Base-by-base conservation (phyloP, 2,888 invertebrate genomes). In the Pristionchus mayeri region DNA sequence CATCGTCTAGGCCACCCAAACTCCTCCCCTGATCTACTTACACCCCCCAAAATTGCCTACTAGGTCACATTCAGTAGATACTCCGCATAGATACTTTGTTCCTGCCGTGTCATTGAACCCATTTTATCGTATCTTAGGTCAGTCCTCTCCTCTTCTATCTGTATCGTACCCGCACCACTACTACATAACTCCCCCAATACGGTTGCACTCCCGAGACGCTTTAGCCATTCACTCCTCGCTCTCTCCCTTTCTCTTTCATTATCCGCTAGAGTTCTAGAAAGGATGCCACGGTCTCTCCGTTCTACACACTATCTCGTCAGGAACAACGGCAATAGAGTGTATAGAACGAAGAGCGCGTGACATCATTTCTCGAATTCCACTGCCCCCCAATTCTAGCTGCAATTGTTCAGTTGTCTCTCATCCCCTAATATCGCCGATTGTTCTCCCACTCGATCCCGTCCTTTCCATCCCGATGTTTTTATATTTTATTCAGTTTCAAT, bases 1-100 rank as follows among this genome's bases (percentile, higher is more conserved):
- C 78, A 89, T 89, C 80, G 89, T 89, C 24, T 89, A 84, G 85
- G 30, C 24, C 54, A 21, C 24, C 16, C 34, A 3, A 34, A 63
- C 21, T 48, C 40, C 63, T 18, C 82, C 37, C 27, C 27, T 40
- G 11, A 0, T 1, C 37, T 80, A 54, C 80, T 57, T 57, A 80
- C 76, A 11, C 24, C 50, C 18, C 50, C 30, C 76, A 50, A 40
- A 75, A 75, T 78, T 50, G 48, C 50, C 76, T 34, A 27, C 48
- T 48, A 78, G 76, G 76, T 78, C 76, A 78, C 76, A 78, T 50
- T 50, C 30, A 48, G 30, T 78, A 78, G 76, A 30, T 78, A 24
- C 63, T 37, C 9, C 76, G 76, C 40, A 18, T 78, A 78, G 76
- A 40, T 13, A n/a, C 71, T 40, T 40, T 7, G 67, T 71, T 71